Conservation (phyloP, 2,797 vertebrate species). For the Esox masquinongy region DNA sequence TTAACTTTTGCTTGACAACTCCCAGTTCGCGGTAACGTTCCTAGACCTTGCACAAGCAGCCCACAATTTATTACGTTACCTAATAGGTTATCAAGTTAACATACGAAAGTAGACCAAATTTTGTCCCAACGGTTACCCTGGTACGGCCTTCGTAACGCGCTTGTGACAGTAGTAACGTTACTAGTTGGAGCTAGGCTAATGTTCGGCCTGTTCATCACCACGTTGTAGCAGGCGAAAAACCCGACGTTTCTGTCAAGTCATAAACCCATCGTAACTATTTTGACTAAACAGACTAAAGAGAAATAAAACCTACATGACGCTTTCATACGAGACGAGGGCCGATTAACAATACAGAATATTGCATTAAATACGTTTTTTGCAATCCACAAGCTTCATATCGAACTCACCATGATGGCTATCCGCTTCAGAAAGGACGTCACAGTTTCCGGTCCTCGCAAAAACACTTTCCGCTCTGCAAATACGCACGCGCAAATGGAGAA, state of each 20-base stretch:
- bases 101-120: not conserved
- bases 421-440: slow-evolving; percentile 69
- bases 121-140: accelerated
- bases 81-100: not conserved
- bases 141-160: not conserved
- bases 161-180: not conserved
- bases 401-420: slow-evolving; percentile 85
- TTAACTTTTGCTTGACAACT: not conserved
- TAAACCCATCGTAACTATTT: not conserved
- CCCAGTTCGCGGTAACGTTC: not conserved
- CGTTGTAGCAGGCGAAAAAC: slow-evolving; percentile 50
- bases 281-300: not conserved
- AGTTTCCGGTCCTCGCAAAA: slow-evolving; percentile 46
- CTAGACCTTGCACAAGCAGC: not conserved
- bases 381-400: slow-evolving; percentile 26
- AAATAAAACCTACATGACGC: not conserved
- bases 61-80: not conserved
- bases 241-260: slow-evolving; percentile 32
- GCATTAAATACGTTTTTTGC: slow-evolving; percentile 13
- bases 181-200: slow-evolving; percentile 21
- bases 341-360: accelerated
- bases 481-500: slow-evolving; percentile 51
- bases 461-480: slow-evolving; percentile 46
- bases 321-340: accelerated
- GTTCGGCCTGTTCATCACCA: slow-evolving; percentile 43